Evolutionary conservation across 64 coral and sea anemone genomes (phyloP).

Genomic region (Cladopsammia gracilis): DNA sequence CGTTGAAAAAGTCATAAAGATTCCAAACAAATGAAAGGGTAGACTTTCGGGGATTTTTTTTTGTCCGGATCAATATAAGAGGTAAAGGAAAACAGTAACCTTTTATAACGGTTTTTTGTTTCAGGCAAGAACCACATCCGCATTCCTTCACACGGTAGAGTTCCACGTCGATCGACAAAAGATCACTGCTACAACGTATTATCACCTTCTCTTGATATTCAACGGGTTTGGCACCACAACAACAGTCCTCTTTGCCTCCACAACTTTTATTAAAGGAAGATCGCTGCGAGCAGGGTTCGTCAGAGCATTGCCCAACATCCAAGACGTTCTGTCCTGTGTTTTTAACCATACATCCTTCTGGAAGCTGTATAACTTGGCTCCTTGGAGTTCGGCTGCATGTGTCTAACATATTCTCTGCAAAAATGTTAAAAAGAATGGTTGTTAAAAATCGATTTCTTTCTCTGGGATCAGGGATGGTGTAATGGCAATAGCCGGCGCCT

Average conservation of each 20-base stretch:
- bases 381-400: background rate
- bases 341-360: background rate
- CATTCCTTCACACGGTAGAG: slow-evolving; percentile 33
- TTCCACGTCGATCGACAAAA: background rate
- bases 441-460: no score
- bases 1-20: no score
- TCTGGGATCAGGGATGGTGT: no score
- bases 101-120: slow-evolving; percentile 32
- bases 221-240: background rate
- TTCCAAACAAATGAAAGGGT: no score
- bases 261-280: background rate
- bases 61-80: no score
- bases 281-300: slow-evolving; percentile 25
- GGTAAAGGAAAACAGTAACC: background rate
- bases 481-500: no score
- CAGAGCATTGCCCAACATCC: slow-evolving; percentile 42
- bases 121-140: slow-evolving; percentile 40
- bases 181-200: background rate
- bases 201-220: slow-evolving; percentile 1
- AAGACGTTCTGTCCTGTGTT: background rate
- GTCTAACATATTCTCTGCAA: background rate
- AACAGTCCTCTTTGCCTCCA: slow-evolving; percentile 50
- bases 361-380: background rate
- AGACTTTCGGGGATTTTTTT: no score
- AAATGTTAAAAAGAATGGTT: no score